A percentile compares a stretch with the other conserved stretches of the same genome.
Evolutionary conservation across 2,888 invertebrate genomes (phyloP).

Genomic region (Lasioglossum pauxillum): DNA sequence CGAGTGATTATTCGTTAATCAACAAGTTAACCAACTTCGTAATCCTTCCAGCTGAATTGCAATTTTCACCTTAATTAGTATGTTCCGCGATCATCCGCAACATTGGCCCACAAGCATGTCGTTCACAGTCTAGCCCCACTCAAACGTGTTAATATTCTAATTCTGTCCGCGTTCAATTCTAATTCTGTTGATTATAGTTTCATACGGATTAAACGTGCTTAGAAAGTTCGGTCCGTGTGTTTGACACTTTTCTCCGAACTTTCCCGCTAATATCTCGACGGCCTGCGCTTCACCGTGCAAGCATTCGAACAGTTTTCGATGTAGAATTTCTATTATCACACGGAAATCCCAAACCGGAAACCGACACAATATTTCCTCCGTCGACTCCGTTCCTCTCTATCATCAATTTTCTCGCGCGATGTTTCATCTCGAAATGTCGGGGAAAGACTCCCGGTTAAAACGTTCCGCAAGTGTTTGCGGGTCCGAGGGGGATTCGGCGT

Average conservation of each 20-base stretch:
- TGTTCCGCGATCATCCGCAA: neutral
- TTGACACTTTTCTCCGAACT: neutral
- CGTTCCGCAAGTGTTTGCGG: conserved; percentile 49
- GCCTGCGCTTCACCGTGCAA: neutral
- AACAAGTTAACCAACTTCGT: neutral
- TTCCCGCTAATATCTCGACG: neutral
- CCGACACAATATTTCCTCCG: neutral
- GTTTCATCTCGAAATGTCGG: conserved; percentile 41
- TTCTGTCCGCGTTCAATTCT: neutral
- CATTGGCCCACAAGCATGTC: neutral
- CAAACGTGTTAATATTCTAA: neutral
- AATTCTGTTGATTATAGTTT: neutral
- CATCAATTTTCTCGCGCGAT: conserved; percentile 26
- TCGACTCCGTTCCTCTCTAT: neutral
- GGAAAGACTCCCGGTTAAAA: conserved; percentile 42
- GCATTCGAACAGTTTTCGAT: neutral
- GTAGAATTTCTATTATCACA: neutral
- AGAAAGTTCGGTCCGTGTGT: neutral
- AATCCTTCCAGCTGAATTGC: neutral
- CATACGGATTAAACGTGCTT: neutral
- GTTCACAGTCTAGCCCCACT: neutral
- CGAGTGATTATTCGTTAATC: neutral
- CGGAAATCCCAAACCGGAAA: neutral
- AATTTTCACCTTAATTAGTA: neutral
- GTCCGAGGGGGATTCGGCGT: conserved; percentile 29